A percentile compares a stretch with the other conserved stretches of the same genome.
These are phyloP conservation scores for Anoplophora glabripennis DNA, from an alignment of 1,140 invertebrate species.

Conservation along the genomic window DNA sequence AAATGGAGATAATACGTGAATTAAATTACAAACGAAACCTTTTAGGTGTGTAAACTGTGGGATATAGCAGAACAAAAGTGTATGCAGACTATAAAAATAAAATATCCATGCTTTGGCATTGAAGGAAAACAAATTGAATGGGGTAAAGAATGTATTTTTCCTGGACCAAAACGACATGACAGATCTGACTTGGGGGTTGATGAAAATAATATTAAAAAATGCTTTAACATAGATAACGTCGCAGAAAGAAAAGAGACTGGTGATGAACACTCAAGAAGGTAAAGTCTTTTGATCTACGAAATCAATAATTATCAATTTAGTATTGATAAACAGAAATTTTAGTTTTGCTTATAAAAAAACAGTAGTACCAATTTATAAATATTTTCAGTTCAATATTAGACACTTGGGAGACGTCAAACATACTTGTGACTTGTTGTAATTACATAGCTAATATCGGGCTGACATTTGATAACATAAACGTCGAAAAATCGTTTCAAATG, in stretches of 20 bases:
- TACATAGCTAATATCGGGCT: conserved; percentile 41
- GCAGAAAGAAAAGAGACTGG: conserved; percentile 13
- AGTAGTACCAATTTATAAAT: too few relatives aligned
- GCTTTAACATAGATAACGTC: conserved; percentile 25
- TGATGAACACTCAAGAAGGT: background rate
- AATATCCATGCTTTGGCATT: conserved; percentile 53
- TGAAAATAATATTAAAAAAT: conserved; percentile 7
- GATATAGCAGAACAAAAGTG: conserved; percentile 53
- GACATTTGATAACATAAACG: conserved; percentile 28
- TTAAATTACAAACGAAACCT: conserved; percentile 20
- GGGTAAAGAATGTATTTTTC: conserved; percentile 52
- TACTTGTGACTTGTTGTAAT: conserved; percentile 51
- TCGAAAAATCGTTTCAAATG: conserved; percentile 25
- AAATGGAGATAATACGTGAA: too few relatives aligned
- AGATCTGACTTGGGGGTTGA: background rate
- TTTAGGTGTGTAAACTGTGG: conserved; percentile 55
- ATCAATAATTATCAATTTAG: too few relatives aligned
- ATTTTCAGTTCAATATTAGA: conserved; percentile 12
- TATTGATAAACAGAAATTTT: too few relatives aligned
- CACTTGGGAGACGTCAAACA: conserved; percentile 43
- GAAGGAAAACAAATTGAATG: conserved; percentile 55
- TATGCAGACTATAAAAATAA: conserved; percentile 53
- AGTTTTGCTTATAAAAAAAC: too few relatives aligned
- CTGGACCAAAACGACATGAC: conserved; percentile 47
- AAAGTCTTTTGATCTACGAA: too few relatives aligned